Evolutionary conservation across 2,888 invertebrate species (phyloP).

Genomic region (Prenolepis imparis): DNA sequence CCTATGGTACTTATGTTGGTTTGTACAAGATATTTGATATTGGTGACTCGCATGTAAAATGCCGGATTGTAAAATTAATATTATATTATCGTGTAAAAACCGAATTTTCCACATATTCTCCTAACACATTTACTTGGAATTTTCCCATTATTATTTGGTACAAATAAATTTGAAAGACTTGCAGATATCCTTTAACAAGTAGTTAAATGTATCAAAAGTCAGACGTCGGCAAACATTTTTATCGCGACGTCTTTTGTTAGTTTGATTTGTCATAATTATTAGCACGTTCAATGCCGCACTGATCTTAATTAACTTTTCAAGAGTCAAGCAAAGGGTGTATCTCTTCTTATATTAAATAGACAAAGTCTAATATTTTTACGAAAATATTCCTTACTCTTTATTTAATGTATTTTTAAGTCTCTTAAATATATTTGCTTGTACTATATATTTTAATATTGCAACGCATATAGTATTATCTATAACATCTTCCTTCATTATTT

Average conservation of each 20-base stretch:
- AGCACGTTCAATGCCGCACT: conserved; percentile 51
- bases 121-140: not conserved
- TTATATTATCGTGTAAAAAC: not conserved
- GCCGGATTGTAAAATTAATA: not conserved
- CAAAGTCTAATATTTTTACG: not conserved
- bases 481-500: not conserved
- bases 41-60: not conserved
- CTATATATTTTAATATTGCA: not conserved
- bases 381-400: not conserved
- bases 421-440: not conserved
- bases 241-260: conserved; percentile 60
- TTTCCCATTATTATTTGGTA: not conserved
- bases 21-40: conserved; percentile 8
- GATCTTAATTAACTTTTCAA: not conserved
- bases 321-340: not conserved
- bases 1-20: not conserved
- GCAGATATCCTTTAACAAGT: conserved; percentile 50
- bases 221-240: conserved; percentile 62
- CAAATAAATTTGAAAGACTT: not conserved
- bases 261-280: conserved; percentile 64
- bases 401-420: not conserved
- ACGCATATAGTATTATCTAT: not conserved
- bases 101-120: not conserved
- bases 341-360: not conserved
- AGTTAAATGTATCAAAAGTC: conserved; percentile 62